Percentiles rank a stretch among this genome's conserved stretches.
Evolutionary conservation across 2,888 invertebrate genomes (phyloP).

Genomic region (Prenolepis imparis): DNA sequence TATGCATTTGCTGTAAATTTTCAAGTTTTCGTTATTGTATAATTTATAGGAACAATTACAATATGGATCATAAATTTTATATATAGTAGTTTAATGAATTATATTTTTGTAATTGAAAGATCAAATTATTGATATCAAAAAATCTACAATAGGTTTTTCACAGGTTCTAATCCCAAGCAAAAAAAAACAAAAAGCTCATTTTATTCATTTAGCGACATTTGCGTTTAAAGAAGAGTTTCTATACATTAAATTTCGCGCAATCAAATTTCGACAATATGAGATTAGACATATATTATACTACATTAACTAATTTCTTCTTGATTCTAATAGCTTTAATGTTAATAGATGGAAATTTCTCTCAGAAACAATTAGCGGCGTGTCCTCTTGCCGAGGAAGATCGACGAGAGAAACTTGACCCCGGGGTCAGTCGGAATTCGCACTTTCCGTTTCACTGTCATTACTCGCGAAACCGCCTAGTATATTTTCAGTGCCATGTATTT

Average conservation of each 20-base stretch:
- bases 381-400: constrained; percentile 32
- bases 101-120: no score
- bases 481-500: constrained; percentile 5
- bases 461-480: constrained; percentile 4
- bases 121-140: no score
- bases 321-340: background rate
- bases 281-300: background rate
- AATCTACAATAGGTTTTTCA: background rate
- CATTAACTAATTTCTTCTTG: background rate
- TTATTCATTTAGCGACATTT: no score
- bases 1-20: no score
- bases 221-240: background rate
- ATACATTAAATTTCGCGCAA: background rate
- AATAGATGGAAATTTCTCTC: constrained; percentile 61
- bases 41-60: no score
- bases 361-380: constrained; percentile 9
- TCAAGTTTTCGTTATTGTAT: no score
- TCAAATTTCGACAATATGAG: background rate
- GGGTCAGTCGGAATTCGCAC: constrained; percentile 67
- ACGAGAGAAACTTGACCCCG: constrained; percentile 67
- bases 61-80: no score
- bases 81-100: no score
- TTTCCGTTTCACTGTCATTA: constrained; percentile 69
- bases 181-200: background rate
- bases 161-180: background rate